Evolutionary conservation across 2,797 vertebrate genomes (phyloP).

Genomic region (Pelochelys cantorii): DNA sequence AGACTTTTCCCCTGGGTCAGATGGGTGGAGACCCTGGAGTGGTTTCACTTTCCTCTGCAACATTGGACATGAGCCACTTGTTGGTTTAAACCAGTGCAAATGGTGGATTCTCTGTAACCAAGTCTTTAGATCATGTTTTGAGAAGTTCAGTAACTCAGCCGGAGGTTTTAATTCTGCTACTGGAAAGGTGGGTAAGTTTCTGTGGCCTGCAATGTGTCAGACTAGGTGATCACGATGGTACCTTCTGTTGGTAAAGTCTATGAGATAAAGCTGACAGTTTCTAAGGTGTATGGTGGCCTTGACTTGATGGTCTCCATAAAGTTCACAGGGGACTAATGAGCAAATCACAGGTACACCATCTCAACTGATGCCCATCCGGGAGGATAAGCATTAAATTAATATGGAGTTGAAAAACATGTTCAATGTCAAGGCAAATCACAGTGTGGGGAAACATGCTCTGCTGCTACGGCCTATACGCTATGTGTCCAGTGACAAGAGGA

Average conservation of each 20-base stretch:
- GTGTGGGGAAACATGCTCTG: background rate
- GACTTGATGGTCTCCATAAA: conserved; percentile 29
- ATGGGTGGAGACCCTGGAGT: background rate
- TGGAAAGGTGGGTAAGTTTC: too few species aligned
- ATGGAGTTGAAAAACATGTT: background rate
- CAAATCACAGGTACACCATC: conserved; percentile 4
- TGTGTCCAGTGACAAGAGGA: background rate
- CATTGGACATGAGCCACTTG: background rate
- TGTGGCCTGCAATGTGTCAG: background rate
- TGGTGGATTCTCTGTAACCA: background rate
- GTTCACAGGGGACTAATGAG: conserved; percentile 28
- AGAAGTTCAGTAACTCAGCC: background rate
- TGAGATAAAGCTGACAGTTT: background rate
- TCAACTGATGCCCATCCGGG: conserved; percentile 1
- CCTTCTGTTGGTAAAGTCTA: background rate
- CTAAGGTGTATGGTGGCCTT: conserved; percentile 4
- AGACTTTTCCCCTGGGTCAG: background rate
- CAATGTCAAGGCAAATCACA: background rate
- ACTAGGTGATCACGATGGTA: background rate
- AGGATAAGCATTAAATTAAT: background rate
- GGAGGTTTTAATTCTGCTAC: background rate
- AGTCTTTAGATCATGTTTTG: background rate
- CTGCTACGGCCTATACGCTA: conserved; percentile 21
- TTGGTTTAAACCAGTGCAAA: background rate
- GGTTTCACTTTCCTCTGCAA: background rate